A percentile compares a stretch with the other conserved stretches of the same genome.
Evolutionary conservation across 2,797 vertebrate species (phyloP).

Genomic region (Nasua narica): DNA sequence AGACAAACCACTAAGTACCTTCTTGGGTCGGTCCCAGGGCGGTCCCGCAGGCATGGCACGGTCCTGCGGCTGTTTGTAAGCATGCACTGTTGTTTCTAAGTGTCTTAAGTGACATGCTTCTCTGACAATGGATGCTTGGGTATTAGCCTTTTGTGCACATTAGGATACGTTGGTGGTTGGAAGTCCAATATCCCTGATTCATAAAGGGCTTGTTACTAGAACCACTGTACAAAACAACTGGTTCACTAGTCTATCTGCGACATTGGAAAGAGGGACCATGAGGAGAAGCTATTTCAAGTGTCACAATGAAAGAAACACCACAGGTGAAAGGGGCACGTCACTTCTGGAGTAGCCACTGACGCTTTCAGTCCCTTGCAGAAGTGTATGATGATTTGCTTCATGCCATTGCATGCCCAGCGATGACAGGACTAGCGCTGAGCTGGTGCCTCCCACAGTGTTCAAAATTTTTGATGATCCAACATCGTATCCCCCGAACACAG

Average conservation of each 20-base stretch:
- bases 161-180: not conserved
- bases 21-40: too few species aligned
- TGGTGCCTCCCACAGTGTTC: not conserved
- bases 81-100: not conserved
- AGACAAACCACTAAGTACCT: not conserved
- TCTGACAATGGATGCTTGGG: not conserved
- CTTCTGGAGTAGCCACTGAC: not conserved
- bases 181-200: not conserved
- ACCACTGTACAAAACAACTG: not conserved
- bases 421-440: not conserved
- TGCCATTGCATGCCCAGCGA: not conserved
- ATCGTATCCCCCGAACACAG: not conserved
- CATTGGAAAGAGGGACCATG: not conserved
- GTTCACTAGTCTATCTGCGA: not conserved
- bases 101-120: not conserved
- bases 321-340: not conserved
- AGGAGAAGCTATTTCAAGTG: not conserved
- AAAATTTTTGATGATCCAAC: not conserved
- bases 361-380: not conserved
- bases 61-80: not conserved
- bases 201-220: conserved; percentile 1
- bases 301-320: not conserved
- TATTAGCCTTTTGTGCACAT: not conserved
- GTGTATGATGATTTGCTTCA: not conserved
- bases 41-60: not conserved